These are phyloP conservation scores for Chrysopilus asiliformis DNA, from an alignment of 2,888 invertebrate genomes.

Conservation along the genomic window DNA sequence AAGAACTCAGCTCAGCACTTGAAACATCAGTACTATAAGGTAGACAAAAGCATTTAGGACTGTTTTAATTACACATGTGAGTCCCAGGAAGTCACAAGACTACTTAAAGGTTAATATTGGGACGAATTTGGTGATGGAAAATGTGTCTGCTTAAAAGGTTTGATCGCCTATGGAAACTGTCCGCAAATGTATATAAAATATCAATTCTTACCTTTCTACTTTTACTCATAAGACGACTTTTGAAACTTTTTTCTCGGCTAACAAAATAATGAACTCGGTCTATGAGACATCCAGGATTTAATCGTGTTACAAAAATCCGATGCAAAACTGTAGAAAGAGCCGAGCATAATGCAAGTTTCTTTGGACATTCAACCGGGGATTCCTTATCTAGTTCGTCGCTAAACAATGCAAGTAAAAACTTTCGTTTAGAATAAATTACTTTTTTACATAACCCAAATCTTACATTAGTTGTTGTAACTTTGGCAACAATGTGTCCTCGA, in stretches of 20 bases:
- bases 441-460: slow-evolving; percentile 24
- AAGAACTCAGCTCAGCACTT: too few relatives aligned
- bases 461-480: slow-evolving; percentile 56
- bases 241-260: slow-evolving; percentile 67
- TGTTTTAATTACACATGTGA: too few relatives aligned
- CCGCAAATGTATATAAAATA: too few relatives aligned
- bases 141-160: too few relatives aligned
- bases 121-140: too few relatives aligned
- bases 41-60: too few relatives aligned
- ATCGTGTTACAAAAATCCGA: slow-evolving; percentile 59
- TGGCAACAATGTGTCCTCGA: slow-evolving; percentile 58
- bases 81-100: too few relatives aligned
- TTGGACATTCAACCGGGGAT: slow-evolving; percentile 43
- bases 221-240: slow-evolving; percentile 53
- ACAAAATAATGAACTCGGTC: slow-evolving; percentile 76
- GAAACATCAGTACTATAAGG: too few relatives aligned
- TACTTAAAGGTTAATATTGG: too few relatives aligned
- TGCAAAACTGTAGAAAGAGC: slow-evolving; percentile 68
- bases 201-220: slow-evolving; percentile 50
- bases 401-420: slow-evolving; percentile 7
- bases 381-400: slow-evolving; percentile 53
- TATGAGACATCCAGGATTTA: slow-evolving; percentile 40
- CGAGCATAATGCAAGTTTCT: slow-evolving; percentile 52
- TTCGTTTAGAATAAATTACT: not conserved
- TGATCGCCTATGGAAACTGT: too few relatives aligned